Evolutionary conservation across 2,888 invertebrate genomes (phyloP).

Genomic region (Zaprionus bogoriensis): DNA sequence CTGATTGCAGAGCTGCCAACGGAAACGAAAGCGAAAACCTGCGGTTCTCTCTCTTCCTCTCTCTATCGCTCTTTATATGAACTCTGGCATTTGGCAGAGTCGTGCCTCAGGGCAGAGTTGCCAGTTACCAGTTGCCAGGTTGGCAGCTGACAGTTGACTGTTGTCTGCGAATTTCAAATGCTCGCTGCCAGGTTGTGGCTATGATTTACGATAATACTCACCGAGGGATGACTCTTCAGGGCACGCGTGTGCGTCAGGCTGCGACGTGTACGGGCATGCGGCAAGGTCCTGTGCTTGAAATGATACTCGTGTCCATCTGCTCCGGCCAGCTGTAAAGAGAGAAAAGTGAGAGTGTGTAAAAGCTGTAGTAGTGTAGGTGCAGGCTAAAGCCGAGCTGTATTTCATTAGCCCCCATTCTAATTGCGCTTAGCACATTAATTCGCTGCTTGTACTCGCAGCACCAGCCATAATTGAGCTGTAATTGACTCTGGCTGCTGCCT

Average conservation of each 20-base stretch:
- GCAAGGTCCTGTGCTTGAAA: slow-evolving; percentile 95
- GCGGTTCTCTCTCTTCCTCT: background rate
- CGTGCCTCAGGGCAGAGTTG: too few relatives aligned
- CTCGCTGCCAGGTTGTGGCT: background rate
- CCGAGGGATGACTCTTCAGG: slow-evolving; percentile 93
- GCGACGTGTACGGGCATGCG: slow-evolving; percentile 92
- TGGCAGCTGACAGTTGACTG: too few relatives aligned
- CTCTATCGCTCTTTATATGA: too few relatives aligned
- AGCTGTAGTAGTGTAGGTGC: background rate
- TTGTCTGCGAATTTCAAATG: too few relatives aligned
- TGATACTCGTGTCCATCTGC: slow-evolving; percentile 94
- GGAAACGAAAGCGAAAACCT: slow-evolving; percentile 11
- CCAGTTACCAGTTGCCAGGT: too few relatives aligned
- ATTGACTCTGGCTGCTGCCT: slow-evolving; percentile 53
- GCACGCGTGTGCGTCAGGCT: slow-evolving; percentile 94
- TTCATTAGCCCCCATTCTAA: slow-evolving; percentile 56
- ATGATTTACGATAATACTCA: slow-evolving; percentile 84
- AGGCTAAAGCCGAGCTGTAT: slow-evolving; percentile 4
- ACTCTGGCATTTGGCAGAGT: slow-evolving; percentile 43
- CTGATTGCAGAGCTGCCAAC: slow-evolving; percentile 26
- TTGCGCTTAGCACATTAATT: slow-evolving; percentile 67
- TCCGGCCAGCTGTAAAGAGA: slow-evolving; percentile 89
- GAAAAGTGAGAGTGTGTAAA: slow-evolving; percentile 10
- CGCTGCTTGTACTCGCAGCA: slow-evolving; percentile 37
- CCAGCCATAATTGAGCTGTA: slow-evolving; percentile 67